These are phyloP conservation scores for Anguilla obscura DNA, from an alignment of 2,797 vertebrate species.

Conservation along the genomic window DNA sequence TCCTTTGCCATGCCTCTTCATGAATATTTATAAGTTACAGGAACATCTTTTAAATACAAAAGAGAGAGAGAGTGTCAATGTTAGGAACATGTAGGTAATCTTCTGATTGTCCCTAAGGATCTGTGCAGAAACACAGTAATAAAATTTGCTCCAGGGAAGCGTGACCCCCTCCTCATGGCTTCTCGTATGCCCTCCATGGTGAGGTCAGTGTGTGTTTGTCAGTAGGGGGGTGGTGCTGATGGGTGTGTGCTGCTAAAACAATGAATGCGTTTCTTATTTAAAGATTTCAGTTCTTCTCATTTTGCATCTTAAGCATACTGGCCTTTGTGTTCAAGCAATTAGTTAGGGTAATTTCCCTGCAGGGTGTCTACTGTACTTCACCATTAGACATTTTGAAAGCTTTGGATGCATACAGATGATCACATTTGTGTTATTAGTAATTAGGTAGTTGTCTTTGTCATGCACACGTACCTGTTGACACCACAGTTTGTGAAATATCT, in stretches of 20 bases:
- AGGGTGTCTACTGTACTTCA: background rate
- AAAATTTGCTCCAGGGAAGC: too few relatives aligned
- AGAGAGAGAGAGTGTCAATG: background rate
- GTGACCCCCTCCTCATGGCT: too few relatives aligned
- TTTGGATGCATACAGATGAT: background rate
- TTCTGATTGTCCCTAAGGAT: background rate
- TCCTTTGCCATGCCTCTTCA: background rate
- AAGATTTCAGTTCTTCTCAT: background rate
- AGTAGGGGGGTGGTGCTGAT: background rate
- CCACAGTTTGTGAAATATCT: conserved; percentile 97
- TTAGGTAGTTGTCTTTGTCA: background rate
- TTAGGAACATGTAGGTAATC: background rate
- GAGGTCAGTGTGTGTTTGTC: background rate
- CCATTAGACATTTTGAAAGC: background rate
- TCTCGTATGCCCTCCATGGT: background rate
- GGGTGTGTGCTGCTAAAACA: background rate
- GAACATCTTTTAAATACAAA: background rate
- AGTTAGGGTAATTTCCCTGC: background rate
- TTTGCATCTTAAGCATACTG: background rate
- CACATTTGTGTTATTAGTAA: background rate
- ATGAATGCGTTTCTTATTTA: background rate
- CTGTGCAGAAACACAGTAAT: background rate
- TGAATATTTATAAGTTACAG: background rate
- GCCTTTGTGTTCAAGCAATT: background rate
- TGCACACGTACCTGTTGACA: conserved; percentile 83